phyloP scores from a whole-genome alignment of 2,888 invertebrate species.

The Calameuta idolon region DNA sequence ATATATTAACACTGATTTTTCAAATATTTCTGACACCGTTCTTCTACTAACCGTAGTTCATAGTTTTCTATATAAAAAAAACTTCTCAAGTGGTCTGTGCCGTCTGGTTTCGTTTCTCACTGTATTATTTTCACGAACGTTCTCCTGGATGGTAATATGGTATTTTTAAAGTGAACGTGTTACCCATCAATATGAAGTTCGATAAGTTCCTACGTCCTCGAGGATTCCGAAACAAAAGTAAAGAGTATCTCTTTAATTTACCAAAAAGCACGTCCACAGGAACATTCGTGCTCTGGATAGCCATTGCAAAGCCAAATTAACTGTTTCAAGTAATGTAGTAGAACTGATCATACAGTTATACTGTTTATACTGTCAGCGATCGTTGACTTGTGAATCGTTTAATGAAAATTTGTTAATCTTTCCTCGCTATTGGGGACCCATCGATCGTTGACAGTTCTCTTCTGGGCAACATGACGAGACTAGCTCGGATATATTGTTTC shows the following conservation, averaged over 20 bases:
- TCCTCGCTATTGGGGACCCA: no score
- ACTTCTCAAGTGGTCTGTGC: not conserved
- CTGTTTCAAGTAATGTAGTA: not conserved
- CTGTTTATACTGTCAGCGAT: not conserved
- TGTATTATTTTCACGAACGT: not conserved
- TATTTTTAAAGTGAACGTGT: not conserved
- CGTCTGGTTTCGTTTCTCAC: not conserved
- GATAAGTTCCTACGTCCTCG: not conserved
- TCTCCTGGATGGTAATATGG: not conserved
- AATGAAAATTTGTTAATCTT: not conserved
- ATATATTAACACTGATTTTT: not conserved
- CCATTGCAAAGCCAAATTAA: not conserved
- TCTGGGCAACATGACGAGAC: not conserved
- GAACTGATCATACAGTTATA: not conserved
- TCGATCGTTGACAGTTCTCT: not conserved
- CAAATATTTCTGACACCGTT: not conserved
- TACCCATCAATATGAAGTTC: not conserved
- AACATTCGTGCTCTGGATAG: not conserved
- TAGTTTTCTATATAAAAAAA: not conserved
- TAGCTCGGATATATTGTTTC: constrained; percentile 30
- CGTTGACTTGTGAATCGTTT: not conserved
- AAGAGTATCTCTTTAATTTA: not conserved
- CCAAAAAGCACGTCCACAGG: not conserved
- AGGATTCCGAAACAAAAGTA: not conserved
- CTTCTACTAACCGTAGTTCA: not conserved